Evolutionary conservation across 2,888 invertebrate species (phyloP).

Genomic region (Sarcophaga variegata): DNA sequence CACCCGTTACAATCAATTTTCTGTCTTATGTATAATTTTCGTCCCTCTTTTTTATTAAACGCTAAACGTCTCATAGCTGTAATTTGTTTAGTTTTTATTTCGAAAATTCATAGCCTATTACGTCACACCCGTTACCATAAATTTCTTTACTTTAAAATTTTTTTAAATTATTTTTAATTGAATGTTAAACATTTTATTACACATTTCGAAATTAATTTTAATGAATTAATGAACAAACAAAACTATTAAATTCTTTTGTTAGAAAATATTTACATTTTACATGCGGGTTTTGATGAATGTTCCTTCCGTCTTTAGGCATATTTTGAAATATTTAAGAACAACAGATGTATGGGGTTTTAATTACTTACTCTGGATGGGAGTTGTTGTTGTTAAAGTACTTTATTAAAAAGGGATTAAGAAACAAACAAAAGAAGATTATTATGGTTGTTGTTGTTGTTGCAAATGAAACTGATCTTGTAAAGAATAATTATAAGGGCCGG

Average conservation of each 20-base stretch:
- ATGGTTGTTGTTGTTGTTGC: neutral
- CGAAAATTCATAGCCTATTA: too few species aligned
- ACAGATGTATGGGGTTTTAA: neutral
- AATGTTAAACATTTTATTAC: neutral
- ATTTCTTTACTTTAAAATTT: too few species aligned
- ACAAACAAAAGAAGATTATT: neutral
- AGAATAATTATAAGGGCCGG: too few species aligned
- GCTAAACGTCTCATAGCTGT: too few species aligned
- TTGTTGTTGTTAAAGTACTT: neutral
- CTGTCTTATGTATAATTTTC: too few species aligned
- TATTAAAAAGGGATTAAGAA: neutral
- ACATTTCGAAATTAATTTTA: neutral
- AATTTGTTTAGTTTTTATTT: too few species aligned
- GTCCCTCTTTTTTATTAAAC: too few species aligned
- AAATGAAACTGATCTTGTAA: neutral
- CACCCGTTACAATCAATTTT: too few species aligned
- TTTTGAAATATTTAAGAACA: neutral
- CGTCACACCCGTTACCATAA: too few species aligned
- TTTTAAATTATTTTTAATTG: too few species aligned
- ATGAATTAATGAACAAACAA: neutral
- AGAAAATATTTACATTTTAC: neutral
- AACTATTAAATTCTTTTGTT: conserved; percentile 13
- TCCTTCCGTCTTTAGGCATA: neutral
- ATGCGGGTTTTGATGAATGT: neutral
- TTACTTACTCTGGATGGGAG: neutral